Evolutionary conservation across 1,140 invertebrate genomes (phyloP), one percentile per base, ranked within the genome.

Genomic region (Micrasema longulum): DNA sequence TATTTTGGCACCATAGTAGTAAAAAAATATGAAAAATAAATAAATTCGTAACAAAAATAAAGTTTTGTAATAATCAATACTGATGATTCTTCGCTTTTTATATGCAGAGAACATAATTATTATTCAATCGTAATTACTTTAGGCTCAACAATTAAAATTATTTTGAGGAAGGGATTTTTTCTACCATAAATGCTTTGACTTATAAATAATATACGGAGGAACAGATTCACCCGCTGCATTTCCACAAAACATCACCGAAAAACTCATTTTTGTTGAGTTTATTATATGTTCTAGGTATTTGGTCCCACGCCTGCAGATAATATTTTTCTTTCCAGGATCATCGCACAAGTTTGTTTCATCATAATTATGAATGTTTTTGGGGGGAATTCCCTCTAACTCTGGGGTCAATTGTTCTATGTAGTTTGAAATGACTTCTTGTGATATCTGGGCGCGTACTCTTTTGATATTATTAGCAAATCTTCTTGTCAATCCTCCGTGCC

Each of bases 251-350:
- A 52, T 52, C 9, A 52, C 18, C 7, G 50, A 52, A 3, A 18
- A 20, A 18, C 11, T 18, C 1, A 2, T 18, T 52, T 52, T 52
- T 6, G 5, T 52, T 3, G 6, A 12, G 50, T 52, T 52, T 3
- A 52, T 18, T 3, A 52, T 18, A 3, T 16, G 10, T 26, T 52
- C 50, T 26, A 16, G 50, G 16, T 52, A 52, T 52, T 52, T 52
- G 18, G 2, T 3, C 9, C 50, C 50, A 2, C 50, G 10, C 12
- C 18, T 52, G 2, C 2, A 7, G 1, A 20, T 3, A 52, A 11
- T n/a, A 2, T 20, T 26, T 12, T n/a, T 26, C 2, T 2, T 3
- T 18, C 50, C 50, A 7, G 18, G 50, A 52, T 52, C 16, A 52
- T 52, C 50, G 3, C 6, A 5, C 2, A 52, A 18, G 18, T 52